Evolutionary conservation across 2,797 vertebrate genomes (phyloP).

Genomic region (Remorina albescens): DNA sequence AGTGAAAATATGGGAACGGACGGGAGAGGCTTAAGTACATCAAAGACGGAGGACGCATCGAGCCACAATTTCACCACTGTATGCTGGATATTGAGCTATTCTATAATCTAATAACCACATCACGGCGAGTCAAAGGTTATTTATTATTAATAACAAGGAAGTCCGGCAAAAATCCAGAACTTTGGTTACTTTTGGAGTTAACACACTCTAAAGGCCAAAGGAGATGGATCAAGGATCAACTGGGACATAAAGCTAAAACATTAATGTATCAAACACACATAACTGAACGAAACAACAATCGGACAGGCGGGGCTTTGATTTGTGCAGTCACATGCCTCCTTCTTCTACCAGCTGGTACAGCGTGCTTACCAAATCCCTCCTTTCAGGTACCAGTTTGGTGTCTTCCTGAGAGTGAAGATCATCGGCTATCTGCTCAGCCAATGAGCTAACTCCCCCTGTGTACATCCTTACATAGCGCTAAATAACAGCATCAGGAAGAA

Average conservation of each 20-base stretch:
- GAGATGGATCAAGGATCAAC: slow-evolving; percentile 27
- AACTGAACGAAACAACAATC: slow-evolving; percentile 22
- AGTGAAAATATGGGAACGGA: neutral
- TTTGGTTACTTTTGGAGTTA: slow-evolving; percentile 30
- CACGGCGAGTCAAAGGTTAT: slow-evolving; percentile 26
- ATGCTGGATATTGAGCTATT: neutral
- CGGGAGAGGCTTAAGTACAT: neutral
- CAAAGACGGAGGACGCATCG: slow-evolving; percentile 4
- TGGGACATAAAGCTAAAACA: slow-evolving; percentile 22
- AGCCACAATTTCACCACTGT: slow-evolving; percentile 12
- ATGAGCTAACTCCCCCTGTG: slow-evolving; percentile 95
- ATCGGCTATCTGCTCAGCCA: slow-evolving; percentile 97
- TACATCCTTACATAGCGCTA: slow-evolving; percentile 97
- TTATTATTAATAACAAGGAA: slow-evolving; percentile 16
- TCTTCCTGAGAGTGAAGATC: slow-evolving; percentile 94
- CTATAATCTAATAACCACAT: slow-evolving; percentile 23
- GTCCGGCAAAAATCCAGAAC: slow-evolving; percentile 13
- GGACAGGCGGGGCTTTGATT: slow-evolving; percentile 12
- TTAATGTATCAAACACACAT: neutral
- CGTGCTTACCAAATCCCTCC: slow-evolving; percentile 95
- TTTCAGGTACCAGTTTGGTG: slow-evolving; percentile 91
- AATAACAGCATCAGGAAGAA: slow-evolving; percentile 51
- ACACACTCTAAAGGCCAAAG: slow-evolving; percentile 38
- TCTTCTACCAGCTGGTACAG: slow-evolving; percentile 26
- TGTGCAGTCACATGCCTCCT: slow-evolving; percentile 41